Base-by-base conservation (phyloP, 2,888 invertebrate genomes). In the Agrochola litura region DNA sequence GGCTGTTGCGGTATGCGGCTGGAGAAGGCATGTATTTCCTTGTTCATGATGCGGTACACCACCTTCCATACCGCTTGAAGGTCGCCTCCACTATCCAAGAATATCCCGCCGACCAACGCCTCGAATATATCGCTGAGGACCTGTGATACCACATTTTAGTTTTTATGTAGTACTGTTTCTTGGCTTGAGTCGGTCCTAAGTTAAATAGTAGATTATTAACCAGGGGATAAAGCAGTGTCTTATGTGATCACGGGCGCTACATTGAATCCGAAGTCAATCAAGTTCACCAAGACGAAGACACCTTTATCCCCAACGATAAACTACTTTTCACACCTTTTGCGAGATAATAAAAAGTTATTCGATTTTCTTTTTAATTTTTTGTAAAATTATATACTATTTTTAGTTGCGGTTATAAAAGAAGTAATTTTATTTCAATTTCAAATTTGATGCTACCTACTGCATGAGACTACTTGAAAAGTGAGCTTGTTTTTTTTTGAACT, bases 41-140 rank as follows among this genome's bases (percentile, higher is more conserved):
- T 97, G 92, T 98, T 97, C 98, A 99, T 99, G 63, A 99, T 97
- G 69, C 97, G 96, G 93, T 98, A 98, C 84, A 98, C 97, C 0
- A 99, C 98, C 52, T 96, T 94, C 99, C 98, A 99, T n/a, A 98
- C 98, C 0, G 91, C 92, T 14, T 97, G 90, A n/a, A 99, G 92
- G 91, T 98, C 96, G 90, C 98, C 98, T 46, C 97, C 97, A 89
- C 97, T 97, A 94, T 99, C 99, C 65, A 99, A 94, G 94, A 97
- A 99, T n/a, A 99, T 97, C 0, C 99, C 99, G 1, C 99, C 99
- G 41, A 98, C 98, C 0, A 99, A 90, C 0, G 99, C 98, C 94
- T 99, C 99, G 93, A 99, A 98, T 60, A 99, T 96, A 94, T 99
- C 99, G 19, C 99, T 99, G 52, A 99, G 97, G 0, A 98, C 98